Evolutionary conservation across 2,797 vertebrate species (phyloP).

Genomic region (Rhincodon typus): DNA sequence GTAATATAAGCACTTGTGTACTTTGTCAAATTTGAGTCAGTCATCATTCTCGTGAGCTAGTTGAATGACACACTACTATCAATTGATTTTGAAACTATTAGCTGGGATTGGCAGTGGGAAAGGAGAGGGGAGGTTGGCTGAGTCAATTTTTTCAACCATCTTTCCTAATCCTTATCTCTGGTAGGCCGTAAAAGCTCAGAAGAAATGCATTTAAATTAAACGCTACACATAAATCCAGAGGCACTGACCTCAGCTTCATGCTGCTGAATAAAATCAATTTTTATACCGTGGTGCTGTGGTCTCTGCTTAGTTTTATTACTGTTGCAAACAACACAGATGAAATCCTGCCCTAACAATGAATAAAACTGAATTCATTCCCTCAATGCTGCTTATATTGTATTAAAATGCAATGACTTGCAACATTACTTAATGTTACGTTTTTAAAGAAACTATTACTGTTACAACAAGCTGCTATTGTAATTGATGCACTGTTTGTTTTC

Average conservation of each 20-base stretch:
- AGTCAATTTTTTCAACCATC: not conserved
- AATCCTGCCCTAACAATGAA: not conserved
- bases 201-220: constrained; percentile 27
- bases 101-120: too few relatives aligned
- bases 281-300: constrained; percentile 1
- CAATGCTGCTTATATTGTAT: not conserved
- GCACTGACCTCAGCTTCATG: constrained; percentile 30
- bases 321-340: not conserved
- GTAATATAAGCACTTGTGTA: not conserved
- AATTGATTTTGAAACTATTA: not conserved
- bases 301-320: not conserved
- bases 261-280: constrained; percentile 31
- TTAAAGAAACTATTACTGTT: not conserved
- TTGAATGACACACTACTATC: not conserved
- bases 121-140: not conserved
- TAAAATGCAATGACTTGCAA: not conserved
- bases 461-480: not conserved
- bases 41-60: not conserved
- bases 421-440: not conserved
- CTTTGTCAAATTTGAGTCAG: not conserved
- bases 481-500: not conserved
- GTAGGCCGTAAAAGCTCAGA: constrained; percentile 4
- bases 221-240: constrained; percentile 22
- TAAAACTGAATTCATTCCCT: not conserved
- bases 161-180: not conserved